A percentile compares a stretch with the other conserved stretches of the same genome.
These are phyloP conservation scores for Odontocerum albicorne DNA, from an alignment of 2,888 invertebrate genomes.

Conservation along the genomic window DNA sequence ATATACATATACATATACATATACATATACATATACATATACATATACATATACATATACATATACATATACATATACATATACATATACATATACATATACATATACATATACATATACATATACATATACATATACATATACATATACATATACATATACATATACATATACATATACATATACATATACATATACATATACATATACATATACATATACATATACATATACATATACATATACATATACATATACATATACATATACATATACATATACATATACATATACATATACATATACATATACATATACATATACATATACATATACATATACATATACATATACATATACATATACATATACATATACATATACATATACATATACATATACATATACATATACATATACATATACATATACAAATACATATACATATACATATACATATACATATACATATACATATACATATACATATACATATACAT, in stretches of 20 bases:
- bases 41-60: conserved; percentile 5
- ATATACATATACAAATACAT: not conserved
- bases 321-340: conserved; percentile 6
- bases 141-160: conserved; percentile 4
- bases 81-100: not conserved
- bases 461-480: not conserved
- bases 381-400: conserved; percentile 2
- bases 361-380: conserved; percentile 7
- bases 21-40: conserved; percentile 8
- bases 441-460: not conserved
- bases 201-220: conserved; percentile 15
- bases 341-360: conserved; percentile 7
- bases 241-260: conserved; percentile 10
- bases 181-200: conserved; percentile 11
- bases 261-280: conserved; percentile 12
- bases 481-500: not conserved
- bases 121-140: conserved; percentile 1
- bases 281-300: conserved; percentile 14
- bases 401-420: not conserved
- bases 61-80: conserved; percentile 6
- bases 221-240: conserved; percentile 12
- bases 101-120: not conserved
- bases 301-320: conserved; percentile 11
- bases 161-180: not conserved
- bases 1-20: conserved; percentile 5